Base-by-base conservation (phyloP, 2,888 invertebrate species). In the Theretra japonica region DNA sequence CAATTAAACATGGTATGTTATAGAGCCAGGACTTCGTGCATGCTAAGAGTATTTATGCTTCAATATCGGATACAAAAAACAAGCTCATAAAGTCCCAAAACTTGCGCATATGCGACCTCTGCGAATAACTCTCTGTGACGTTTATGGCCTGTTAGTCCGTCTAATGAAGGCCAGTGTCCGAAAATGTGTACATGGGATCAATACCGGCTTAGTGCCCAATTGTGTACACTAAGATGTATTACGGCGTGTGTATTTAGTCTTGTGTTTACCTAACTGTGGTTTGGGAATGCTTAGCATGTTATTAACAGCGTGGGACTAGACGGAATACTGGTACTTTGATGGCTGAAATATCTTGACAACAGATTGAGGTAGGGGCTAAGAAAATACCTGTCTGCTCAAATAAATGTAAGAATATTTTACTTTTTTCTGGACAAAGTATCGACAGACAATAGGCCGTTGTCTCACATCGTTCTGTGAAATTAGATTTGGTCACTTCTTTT, bases 131-230 rank as follows among this genome's bases (percentile, higher is more conserved):
- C 33, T 4, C 62, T 41, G 41, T 62, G 62, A 62, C 62, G 21
- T 62, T 62, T 62, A 62, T 62, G 62, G 21, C 21, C 33, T 8
- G 33, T 62, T 62, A 21, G 62, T 11, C 62, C 30, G 30, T n/a
- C 30, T 33, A 60, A 60, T 60, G 33, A 60, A 60, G 30, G 30
- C 60, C 30, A 60, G n/a, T 58, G 25, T 33, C 60, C 30, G 60
- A 60, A 60, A 30, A 60, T 60, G 60, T 60, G 41, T 41, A 28
- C 58, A 58, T 7, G 19, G 25, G 58, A 58, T 58, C 58, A 58
- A 58, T 58, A 58, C 53, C 5, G 25, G 58, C 25, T 25, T 58
- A 58, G 58, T 21, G 23, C 57, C 23, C 11, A 58, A 58, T 58
- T 58, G 25, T 58, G 25, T 25, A 25, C 25, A 25, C 8, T 58